A percentile compares a stretch with the other conserved stretches of the same genome.
Evolutionary conservation across 2,113 vertebrate species (phyloP).

Genomic region (Colistium nudipinnis): DNA sequence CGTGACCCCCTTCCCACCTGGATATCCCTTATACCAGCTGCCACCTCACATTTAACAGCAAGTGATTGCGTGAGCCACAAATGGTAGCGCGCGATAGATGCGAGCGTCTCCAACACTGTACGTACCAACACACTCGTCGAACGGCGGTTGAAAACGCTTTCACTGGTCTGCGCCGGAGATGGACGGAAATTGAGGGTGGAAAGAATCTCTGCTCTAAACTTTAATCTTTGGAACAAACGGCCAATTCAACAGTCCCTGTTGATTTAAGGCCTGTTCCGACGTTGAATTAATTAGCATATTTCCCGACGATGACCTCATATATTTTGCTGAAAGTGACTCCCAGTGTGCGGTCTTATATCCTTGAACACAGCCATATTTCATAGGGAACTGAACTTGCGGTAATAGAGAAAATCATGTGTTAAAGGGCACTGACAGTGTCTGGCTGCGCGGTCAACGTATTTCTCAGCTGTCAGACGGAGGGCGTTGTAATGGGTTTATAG

Average conservation of each 20-base stretch:
- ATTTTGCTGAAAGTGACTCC: slow-evolving; percentile 20
- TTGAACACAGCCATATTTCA: slow-evolving; percentile 31
- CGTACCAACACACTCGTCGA: slow-evolving; percentile 25
- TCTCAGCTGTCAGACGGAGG: background rate
- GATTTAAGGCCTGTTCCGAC: slow-evolving; percentile 43
- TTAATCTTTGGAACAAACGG: slow-evolving; percentile 29
- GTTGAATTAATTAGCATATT: slow-evolving; percentile 36
- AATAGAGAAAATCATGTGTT: slow-evolving; percentile 21
- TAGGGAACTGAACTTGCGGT: slow-evolving; percentile 45
- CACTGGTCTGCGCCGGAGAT: background rate
- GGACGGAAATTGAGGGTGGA: slow-evolving; percentile 19
- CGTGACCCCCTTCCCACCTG: background rate
- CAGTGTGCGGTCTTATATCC: background rate
- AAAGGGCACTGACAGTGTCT: background rate
- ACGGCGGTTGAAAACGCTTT: slow-evolving; percentile 18
- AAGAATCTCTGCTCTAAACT: slow-evolving; percentile 35
- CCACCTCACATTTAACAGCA: slow-evolving; percentile 42
- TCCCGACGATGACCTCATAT: slow-evolving; percentile 31
- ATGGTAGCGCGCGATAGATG: slow-evolving; percentile 31
- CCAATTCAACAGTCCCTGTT: slow-evolving; percentile 33
- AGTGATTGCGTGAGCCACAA: slow-evolving; percentile 45
- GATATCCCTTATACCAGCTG: no score
- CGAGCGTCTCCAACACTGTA: slow-evolving; percentile 17
- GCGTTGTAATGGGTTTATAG: background rate
- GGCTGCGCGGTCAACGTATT: background rate